phyloP scores from a whole-genome alignment of 2,888 invertebrate genomes.

The Sipha maydis region DNA sequence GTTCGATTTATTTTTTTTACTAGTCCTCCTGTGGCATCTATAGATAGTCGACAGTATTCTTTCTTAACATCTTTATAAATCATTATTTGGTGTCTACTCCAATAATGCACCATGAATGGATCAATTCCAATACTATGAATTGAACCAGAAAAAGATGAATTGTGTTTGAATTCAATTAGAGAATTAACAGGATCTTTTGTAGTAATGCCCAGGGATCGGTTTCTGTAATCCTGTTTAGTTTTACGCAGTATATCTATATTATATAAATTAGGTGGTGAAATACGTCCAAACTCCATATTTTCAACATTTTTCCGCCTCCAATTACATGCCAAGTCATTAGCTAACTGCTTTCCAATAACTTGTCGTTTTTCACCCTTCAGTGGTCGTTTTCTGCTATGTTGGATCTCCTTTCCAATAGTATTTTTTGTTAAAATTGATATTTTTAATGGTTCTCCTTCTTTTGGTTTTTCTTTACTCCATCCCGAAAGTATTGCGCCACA shows the following conservation, averaged over 20 bases:
- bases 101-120: constrained; percentile 23
- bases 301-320: constrained; percentile 17
- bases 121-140: constrained; percentile 18
- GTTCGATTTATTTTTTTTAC: constrained; percentile 3
- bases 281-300: constrained; percentile 15
- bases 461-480: constrained; percentile 1
- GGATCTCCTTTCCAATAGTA: no score
- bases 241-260: neutral
- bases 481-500: constrained; percentile 4
- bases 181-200: constrained; percentile 18
- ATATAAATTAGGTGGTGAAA: neutral
- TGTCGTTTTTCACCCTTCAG: no score
- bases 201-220: constrained; percentile 5
- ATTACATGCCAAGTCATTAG: constrained; percentile 1
- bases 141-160: neutral
- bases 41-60: neutral
- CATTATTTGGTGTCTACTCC: neutral
- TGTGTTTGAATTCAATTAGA: constrained; percentile 9
- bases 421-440: neutral
- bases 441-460: constrained; percentile 12
- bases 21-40: constrained; percentile 18
- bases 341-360: no score
- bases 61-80: neutral
- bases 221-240: constrained; percentile 22
- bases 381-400: no score